phyloP scores from a whole-genome alignment of 2,113 vertebrate genomes.

The Cyanoramphus novaezelandiae region DNA sequence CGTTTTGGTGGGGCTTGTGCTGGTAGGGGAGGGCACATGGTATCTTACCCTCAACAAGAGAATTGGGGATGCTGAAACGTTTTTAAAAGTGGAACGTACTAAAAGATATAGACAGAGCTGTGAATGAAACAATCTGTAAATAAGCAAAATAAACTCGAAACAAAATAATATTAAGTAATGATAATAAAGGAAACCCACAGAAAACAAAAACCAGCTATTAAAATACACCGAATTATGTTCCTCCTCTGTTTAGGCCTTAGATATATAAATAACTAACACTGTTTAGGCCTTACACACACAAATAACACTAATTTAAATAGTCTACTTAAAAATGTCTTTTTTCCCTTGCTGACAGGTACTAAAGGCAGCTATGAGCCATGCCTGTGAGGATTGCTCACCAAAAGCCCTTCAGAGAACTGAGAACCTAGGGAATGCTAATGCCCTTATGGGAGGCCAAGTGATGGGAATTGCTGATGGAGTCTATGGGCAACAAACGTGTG shows the following conservation, averaged over 20 bases:
- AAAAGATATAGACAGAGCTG: not conserved
- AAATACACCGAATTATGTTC: not conserved
- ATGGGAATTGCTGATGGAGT: not conserved
- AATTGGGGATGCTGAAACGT: not conserved
- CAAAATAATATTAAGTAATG: not conserved
- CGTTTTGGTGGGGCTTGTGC: not conserved
- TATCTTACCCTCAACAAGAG: not conserved
- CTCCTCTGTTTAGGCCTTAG: not conserved
- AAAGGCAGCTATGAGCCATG: not conserved
- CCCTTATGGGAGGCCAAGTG: not conserved
- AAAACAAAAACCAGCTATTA: not conserved
- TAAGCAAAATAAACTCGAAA: not conserved
- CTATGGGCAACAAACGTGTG: rapidly evolving
- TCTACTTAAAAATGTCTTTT: not conserved
- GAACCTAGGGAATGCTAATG: rapidly evolving
- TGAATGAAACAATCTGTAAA: not conserved
- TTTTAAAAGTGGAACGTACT: not conserved
- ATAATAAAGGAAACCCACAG: not conserved
- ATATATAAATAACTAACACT: not conserved
- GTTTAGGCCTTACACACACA: not conserved
- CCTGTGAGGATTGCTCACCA: not conserved
- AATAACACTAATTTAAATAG: not conserved
- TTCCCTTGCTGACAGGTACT: not conserved
- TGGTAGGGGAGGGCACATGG: not conserved
- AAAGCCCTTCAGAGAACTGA: not conserved